Evolutionary conservation across 2,888 invertebrate genomes (phyloP), one percentile per base, ranked within the genome.

Genomic region (Rhagonycha lutea): DNA sequence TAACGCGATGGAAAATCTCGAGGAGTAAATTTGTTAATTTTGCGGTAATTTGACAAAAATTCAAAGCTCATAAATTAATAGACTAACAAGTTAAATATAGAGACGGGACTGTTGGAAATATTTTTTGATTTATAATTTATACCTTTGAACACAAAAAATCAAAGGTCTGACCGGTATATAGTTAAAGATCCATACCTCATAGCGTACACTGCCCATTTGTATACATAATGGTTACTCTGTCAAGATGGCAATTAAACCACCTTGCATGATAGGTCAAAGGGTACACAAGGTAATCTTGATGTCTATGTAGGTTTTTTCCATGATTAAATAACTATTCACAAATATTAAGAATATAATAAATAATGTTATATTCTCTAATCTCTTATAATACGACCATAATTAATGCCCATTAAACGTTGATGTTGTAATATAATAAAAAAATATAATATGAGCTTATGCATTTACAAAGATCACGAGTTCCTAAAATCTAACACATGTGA

Each of bases 201-300:
- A 81, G 79, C 72, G 76, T 76, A 79, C 79, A 74, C 78, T 75
- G 78, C 76, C 77, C 77, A 79, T 80, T 78, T 76, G 76, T 79
- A 80, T 81, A 83, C 80, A 80, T 82, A 80, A 82, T 84, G 80
- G 83, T 84, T 84, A 84, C 81, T 82, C 84, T 84, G 84, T 84
- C 85, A 84, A 76, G 80, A 80, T 77, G 81, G 83, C 83, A 84
- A 84, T 85, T 85, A 85, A 85, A 81, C 76, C 80, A 80, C 78
- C 81, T 81, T 75, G 82, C 82, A 81, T 82, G 83, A 81, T 82
- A 81, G 84, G 83, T 84, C 83, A 83, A 78, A 82, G 83, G 83
- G 82, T 79, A 81, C 77, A 61, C 77, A 79, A 81, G 76, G 63
- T 68, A 73, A 75, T 77, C 77, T 77, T 69, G 74, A 77, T 74